Conservation (phyloP, 2,888 invertebrate genomes). For the Chrysina gloriosa region DNA sequence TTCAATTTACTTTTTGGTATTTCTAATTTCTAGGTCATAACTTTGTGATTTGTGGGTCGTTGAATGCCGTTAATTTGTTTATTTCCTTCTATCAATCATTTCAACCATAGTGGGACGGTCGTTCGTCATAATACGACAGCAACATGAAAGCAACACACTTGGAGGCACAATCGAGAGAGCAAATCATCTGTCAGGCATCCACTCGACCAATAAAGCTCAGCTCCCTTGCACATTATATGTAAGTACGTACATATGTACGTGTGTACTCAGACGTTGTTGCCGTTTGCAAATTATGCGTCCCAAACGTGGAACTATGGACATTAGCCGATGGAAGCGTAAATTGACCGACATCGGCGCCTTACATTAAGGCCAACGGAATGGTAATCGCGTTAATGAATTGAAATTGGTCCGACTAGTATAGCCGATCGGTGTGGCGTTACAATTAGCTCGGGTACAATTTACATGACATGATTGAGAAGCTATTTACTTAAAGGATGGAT, state of each 20-base stretch:
- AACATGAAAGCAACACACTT: conserved; percentile 1
- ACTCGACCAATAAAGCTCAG: conserved; percentile 12
- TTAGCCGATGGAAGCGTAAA: conserved; percentile 23
- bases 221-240: background rate
- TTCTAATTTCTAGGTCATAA: no score
- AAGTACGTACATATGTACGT: background rate
- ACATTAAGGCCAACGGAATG: conserved; percentile 35
- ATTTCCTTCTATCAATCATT: background rate
- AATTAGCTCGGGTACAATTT: conserved; percentile 20
- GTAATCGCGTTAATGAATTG: conserved; percentile 35
- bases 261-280: conserved; percentile 13
- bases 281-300: conserved; percentile 27
- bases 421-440: background rate
- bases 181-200: conserved; percentile 18
- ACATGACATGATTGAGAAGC: conserved; percentile 8
- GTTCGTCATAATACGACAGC: background rate
- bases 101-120: background rate
- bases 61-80: no score
- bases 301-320: conserved; percentile 5
- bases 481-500: background rate
- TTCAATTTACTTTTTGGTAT: background rate
- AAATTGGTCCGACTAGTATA: conserved; percentile 10
- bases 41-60: no score
- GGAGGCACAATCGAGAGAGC: background rate
- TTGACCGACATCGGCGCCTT: conserved; percentile 37